phyloP scores from a whole-genome alignment of 2,113 vertebrate species.

The Sylvicapra grimmia region DNA sequence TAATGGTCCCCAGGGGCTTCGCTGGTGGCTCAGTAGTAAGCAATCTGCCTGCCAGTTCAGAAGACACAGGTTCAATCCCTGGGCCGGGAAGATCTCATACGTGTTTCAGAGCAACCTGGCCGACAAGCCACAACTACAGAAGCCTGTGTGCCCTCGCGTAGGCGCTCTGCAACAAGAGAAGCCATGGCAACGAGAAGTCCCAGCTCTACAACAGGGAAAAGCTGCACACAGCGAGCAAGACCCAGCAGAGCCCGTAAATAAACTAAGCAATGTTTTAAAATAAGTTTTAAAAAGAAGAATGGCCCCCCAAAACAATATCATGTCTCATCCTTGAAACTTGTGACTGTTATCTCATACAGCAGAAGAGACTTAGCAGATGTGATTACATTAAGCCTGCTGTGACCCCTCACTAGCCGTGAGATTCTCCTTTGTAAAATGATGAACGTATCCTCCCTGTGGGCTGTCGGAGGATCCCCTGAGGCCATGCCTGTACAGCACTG shows the following conservation, averaged over 20 bases:
- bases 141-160: not conserved
- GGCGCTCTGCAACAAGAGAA: not conserved
- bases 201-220: not conserved
- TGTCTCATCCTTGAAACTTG: rapidly evolving
- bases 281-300: not conserved
- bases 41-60: not conserved
- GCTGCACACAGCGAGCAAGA: not conserved
- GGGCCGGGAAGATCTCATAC: not conserved
- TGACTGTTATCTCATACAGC: not conserved
- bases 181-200: not conserved
- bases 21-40: not conserved
- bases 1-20: not conserved
- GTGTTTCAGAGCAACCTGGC: not conserved
- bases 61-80: not conserved
- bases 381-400: not conserved
- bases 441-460: not conserved
- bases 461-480: not conserved
- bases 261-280: not conserved
- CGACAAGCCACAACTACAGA: rapidly evolving
- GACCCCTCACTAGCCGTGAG: not conserved
- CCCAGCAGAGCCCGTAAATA: not conserved
- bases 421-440: not conserved
- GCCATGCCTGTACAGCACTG: rapidly evolving
- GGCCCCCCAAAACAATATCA: not conserved
- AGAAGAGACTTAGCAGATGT: not conserved